Evolutionary conservation across 2,797 vertebrate genomes (phyloP).

Genomic region (Danio choprae): DNA sequence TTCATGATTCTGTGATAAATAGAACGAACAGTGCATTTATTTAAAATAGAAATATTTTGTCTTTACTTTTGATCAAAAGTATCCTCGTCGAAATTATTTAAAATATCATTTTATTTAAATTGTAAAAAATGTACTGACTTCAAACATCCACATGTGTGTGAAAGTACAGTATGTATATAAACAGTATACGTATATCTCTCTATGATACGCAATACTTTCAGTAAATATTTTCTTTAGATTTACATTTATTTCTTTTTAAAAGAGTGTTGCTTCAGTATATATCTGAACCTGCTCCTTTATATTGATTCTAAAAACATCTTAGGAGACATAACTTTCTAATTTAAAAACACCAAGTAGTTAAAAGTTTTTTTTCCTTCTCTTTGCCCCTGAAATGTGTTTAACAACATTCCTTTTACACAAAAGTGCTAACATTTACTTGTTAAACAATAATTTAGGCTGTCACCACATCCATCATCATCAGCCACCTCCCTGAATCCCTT

Average conservation of each 20-base stretch:
- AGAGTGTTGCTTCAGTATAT: too few species aligned
- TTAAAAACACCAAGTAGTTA: neutral
- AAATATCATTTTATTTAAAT: neutral
- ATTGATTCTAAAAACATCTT: neutral
- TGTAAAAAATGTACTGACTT: too few species aligned
- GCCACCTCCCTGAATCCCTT: constrained; percentile 14
- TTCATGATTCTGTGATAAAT: neutral
- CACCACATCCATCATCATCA: constrained; percentile 22
- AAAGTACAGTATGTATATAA: too few species aligned
- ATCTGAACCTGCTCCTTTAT: neutral
- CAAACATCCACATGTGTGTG: too few species aligned
- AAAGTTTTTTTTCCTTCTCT: neutral
- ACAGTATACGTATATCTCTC: too few species aligned
- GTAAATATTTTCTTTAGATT: too few species aligned
- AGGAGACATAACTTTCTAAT: neutral
- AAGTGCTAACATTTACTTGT: constrained; percentile 6
- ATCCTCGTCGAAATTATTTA: neutral
- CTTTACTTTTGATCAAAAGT: neutral
- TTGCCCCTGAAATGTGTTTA: neutral
- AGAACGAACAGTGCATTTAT: neutral
- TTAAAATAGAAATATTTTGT: neutral
- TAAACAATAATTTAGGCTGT: constrained; percentile 7
- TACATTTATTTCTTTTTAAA: too few species aligned
- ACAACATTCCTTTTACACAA: neutral
- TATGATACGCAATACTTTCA: too few species aligned